A percentile compares a stretch with the other conserved stretches of the same genome.
Conservation (phyloP, 2,113 vertebrate genomes). For the Zootoca vivipara region DNA sequence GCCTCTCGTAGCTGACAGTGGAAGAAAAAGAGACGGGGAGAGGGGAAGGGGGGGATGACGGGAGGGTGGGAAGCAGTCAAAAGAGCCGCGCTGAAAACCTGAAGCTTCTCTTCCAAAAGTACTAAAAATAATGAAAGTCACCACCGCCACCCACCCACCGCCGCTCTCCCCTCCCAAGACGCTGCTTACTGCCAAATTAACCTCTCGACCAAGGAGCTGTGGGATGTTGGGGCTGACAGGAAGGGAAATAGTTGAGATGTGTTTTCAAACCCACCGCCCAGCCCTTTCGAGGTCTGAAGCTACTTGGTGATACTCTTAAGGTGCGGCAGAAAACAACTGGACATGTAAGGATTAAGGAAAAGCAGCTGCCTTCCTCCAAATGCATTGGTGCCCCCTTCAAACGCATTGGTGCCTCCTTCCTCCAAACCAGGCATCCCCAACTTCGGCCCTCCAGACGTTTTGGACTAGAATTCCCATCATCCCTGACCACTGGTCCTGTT, state of each 20-base stretch:
- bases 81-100: conserved; percentile 74
- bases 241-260: background rate
- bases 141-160: background rate
- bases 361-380: background rate
- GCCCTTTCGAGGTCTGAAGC: background rate
- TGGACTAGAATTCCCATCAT: too few species aligned
- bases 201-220: conserved; percentile 73
- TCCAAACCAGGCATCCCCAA: too few species aligned
- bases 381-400: too few species aligned
- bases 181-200: conserved; percentile 81
- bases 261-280: background rate
- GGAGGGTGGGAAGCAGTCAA: conserved; percentile 79
- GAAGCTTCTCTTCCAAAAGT: conserved; percentile 66
- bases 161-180: conserved; percentile 45
- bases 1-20: conserved; percentile 93
- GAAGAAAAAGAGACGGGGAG: conserved; percentile 82
- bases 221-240: conserved; percentile 20
- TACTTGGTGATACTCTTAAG: background rate
- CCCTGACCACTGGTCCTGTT: too few species aligned
- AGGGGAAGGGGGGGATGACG: conserved; percentile 52
- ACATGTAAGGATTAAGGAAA: background rate
- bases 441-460: too few species aligned
- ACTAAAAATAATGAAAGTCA: conserved; percentile 63
- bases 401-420: too few species aligned
- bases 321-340: background rate